Evolutionary conservation across 2,113 vertebrate species (phyloP).

Genomic region (Tylochromis polylepis): DNA sequence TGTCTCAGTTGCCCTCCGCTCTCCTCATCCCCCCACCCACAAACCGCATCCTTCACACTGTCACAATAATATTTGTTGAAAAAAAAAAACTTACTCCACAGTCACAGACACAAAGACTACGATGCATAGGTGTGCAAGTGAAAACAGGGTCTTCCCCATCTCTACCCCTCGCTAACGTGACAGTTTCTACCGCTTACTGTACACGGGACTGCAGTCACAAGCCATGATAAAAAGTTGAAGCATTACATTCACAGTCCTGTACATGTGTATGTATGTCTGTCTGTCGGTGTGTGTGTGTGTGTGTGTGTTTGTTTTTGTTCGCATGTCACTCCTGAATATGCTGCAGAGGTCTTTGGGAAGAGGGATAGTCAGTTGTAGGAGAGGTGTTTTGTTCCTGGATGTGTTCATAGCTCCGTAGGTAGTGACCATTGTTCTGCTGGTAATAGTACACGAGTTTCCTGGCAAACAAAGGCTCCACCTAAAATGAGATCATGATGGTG

Average conservation of each 20-base stretch:
- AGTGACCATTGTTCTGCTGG: conserved; percentile 86
- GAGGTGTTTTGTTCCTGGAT: conserved; percentile 74
- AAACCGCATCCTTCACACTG: conserved; percentile 69
- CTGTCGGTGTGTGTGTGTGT: neutral
- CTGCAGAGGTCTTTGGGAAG: conserved; percentile 78
- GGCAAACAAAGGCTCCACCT: conserved; percentile 96
- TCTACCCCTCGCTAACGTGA: conserved; percentile 1
- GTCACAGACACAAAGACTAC: conserved; percentile 14
- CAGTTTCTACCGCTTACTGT: conserved; percentile 53
- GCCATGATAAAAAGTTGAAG: conserved; percentile 36
- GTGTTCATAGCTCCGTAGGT: conserved; percentile 83
- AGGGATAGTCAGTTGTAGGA: conserved; percentile 75
- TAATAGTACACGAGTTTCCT: conserved; percentile 88
- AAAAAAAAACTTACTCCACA: neutral
- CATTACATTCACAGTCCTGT: conserved; percentile 14
- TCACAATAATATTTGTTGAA: conserved; percentile 47
- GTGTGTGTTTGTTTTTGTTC: neutral
- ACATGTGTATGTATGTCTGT: neutral
- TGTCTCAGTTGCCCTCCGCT: conserved; percentile 68
- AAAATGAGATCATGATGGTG: neutral
- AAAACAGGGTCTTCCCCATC: conserved; percentile 65
- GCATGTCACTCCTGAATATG: conserved; percentile 85
- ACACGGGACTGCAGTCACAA: conserved; percentile 26
- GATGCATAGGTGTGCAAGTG: conserved; percentile 9
- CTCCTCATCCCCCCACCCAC: conserved; percentile 48